Evolutionary conservation across 2,113 vertebrate genomes (phyloP).

Genomic region (Syrmaticus mikado): DNA sequence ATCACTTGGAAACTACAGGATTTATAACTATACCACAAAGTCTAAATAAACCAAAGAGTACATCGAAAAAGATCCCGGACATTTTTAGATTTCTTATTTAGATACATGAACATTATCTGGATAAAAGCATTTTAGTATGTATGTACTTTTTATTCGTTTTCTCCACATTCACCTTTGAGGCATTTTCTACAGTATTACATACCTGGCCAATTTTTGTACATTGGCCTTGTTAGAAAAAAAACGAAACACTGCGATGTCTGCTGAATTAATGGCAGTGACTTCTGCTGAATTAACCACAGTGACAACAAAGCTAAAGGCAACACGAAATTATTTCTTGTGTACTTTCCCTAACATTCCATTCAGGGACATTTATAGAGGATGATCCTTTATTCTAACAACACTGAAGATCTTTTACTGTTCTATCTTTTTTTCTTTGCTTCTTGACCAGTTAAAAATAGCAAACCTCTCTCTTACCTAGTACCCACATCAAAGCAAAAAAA

Average conservation of each 20-base stretch:
- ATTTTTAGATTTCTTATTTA: not conserved
- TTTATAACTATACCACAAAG: not conserved
- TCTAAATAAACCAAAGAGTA: not conserved
- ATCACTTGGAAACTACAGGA: not conserved
- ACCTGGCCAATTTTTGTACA: not conserved
- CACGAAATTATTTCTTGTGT: not conserved
- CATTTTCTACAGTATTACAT: fast-evolving
- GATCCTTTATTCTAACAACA: not conserved
- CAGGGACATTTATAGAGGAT: not conserved
- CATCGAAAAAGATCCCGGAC: not conserved
- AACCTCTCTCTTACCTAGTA: not conserved
- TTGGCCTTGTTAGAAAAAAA: not conserved
- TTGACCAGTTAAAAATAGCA: not conserved
- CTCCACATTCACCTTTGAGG: not conserved
- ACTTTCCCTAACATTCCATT: not conserved
- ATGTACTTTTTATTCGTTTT: not conserved
- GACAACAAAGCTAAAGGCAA: not conserved
- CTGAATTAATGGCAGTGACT: not conserved
- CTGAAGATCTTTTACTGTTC: not conserved
- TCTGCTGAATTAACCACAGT: not conserved
- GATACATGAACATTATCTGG: not conserved
- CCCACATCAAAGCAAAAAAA: not conserved
- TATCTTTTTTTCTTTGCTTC: not conserved
- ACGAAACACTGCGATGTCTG: not conserved
- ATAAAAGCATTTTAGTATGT: not conserved